These are phyloP conservation scores for Megalops cyprinoides DNA, from an alignment of 2,797 vertebrate species.

Conservation along the genomic window DNA sequence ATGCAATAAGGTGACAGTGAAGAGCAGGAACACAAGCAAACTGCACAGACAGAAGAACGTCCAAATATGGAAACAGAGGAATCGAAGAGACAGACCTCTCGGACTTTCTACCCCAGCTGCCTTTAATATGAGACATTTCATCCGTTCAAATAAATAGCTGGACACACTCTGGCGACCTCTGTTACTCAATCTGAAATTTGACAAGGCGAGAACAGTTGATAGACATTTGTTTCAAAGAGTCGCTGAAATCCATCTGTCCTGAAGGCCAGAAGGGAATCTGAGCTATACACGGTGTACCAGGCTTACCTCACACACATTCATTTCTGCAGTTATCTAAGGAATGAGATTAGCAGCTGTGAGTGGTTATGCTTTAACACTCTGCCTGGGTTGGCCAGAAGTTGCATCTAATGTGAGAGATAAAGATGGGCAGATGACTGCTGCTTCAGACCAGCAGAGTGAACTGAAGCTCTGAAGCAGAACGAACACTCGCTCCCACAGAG, in stretches of 20 bases:
- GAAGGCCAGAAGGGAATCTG: background rate
- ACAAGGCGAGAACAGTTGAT: background rate
- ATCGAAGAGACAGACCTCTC: background rate
- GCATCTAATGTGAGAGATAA: background rate
- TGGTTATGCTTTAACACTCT: background rate
- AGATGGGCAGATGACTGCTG: background rate
- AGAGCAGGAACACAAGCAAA: background rate
- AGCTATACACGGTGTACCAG: background rate
- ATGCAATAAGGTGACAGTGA: no score
- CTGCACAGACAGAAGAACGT: no score
- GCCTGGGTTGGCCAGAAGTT: background rate
- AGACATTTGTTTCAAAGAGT: background rate
- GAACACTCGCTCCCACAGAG: background rate
- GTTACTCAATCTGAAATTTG: constrained; percentile 8
- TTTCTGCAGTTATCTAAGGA: background rate
- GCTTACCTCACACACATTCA: background rate
- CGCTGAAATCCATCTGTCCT: background rate
- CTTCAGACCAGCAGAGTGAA: no score
- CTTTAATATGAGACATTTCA: background rate
- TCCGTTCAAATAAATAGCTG: background rate
- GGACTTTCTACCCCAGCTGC: background rate
- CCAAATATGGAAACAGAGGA: background rate
- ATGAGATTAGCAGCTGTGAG: background rate
- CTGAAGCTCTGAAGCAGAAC: no score
- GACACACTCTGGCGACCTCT: background rate